A percentile compares a stretch with the other conserved stretches of the same genome.
phyloP scores from a whole-genome alignment of 2,113 vertebrate genomes.

The Lepus timidus region DNA sequence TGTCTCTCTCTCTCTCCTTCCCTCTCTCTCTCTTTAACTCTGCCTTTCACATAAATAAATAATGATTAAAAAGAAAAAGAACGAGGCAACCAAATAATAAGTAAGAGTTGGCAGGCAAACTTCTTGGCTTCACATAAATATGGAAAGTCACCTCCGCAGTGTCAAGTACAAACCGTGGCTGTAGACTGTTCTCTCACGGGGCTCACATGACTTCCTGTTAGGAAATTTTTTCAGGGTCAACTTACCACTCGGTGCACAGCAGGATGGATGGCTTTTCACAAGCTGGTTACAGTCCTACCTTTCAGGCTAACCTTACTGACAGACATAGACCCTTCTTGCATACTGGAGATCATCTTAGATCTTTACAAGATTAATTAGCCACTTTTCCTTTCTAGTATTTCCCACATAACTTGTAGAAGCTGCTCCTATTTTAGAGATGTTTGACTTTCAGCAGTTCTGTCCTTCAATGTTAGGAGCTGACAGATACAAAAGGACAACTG shows the following conservation, averaged over 20 bases:
- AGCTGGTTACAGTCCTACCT: neutral
- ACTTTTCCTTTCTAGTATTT: neutral
- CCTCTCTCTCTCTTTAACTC: no score
- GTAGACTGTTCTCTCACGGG: neutral
- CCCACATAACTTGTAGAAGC: neutral
- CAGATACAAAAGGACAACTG: neutral
- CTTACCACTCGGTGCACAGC: no score
- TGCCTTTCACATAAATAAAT: no score
- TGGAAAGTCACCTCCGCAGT: neutral
- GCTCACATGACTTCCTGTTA: neutral
- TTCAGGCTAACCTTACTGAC: neutral
- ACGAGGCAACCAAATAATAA: neutral
- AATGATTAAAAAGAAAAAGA: no score
- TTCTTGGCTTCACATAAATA: neutral
- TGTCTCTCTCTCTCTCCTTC: no score
- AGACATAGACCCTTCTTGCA: neutral
- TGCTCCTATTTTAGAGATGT: neutral
- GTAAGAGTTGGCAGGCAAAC: neutral
- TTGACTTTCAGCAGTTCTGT: neutral
- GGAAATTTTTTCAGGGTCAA: neutral
- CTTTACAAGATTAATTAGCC: neutral
- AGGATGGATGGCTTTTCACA: accelerated
- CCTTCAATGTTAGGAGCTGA: neutral
- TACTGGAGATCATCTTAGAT: neutral
- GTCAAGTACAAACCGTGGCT: neutral